phyloP scores from a whole-genome alignment of 2,888 invertebrate species.

The Tenthredo amoena region DNA sequence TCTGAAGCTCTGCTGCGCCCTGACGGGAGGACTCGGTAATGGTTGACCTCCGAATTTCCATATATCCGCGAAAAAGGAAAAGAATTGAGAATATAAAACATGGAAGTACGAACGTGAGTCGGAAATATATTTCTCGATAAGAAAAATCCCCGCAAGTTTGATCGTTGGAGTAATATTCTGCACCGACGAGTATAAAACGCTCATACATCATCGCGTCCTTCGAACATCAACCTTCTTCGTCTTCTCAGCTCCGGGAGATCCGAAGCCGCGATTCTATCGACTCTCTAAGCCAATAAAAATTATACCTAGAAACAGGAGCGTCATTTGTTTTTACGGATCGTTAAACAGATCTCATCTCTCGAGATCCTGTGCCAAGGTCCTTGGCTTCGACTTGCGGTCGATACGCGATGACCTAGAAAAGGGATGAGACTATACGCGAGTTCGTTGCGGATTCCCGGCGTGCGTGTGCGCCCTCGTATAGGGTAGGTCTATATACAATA shows the following conservation, averaged over 20 bases:
- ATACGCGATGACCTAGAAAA: slow-evolving; percentile 46
- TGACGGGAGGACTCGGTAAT: not conserved
- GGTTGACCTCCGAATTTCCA: slow-evolving; percentile 18
- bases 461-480: not conserved
- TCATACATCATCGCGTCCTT: not conserved
- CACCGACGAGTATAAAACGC: not conserved
- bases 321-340: slow-evolving; percentile 51
- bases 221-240: not conserved
- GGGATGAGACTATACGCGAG: not conserved
- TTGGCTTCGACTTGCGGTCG: slow-evolving; percentile 43
- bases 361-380: slow-evolving; percentile 40
- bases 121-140: not conserved
- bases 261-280: slow-evolving; percentile 5
- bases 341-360: slow-evolving; percentile 41
- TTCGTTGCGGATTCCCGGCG: not conserved
- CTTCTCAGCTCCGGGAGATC: not conserved
- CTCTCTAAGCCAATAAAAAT: slow-evolving; percentile 15
- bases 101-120: not conserved
- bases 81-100: not conserved
- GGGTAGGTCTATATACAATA: not conserved
- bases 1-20: slow-evolving; percentile 17
- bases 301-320: slow-evolving; percentile 39
- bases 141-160: not conserved
- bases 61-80: not conserved
- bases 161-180: not conserved